Percentiles rank a stretch among this genome's conserved stretches.
phyloP scores from a whole-genome alignment of 2,888 invertebrate genomes.

The Syrista parreyssii region DNA sequence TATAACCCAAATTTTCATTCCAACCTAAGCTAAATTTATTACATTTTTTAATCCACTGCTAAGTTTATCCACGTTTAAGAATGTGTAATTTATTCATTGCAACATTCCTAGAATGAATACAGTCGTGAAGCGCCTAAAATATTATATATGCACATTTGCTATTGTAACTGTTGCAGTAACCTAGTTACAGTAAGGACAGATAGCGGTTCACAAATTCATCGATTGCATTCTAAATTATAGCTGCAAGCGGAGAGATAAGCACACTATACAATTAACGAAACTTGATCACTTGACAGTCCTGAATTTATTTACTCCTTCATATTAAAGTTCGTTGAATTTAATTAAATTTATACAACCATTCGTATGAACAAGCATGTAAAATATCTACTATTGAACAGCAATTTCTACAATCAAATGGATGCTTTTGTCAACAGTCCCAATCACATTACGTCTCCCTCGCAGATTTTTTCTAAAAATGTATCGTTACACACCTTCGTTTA shows the following conservation, averaged over 20 bases:
- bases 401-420: background rate
- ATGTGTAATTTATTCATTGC: too few relatives aligned
- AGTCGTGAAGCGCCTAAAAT: too few relatives aligned
- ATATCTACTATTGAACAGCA: background rate
- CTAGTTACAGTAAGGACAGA: background rate
- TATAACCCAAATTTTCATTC: too few relatives aligned
- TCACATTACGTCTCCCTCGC: background rate
- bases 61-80: too few relatives aligned
- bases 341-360: background rate
- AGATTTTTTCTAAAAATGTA: background rate
- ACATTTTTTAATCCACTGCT: too few relatives aligned
- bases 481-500: background rate
- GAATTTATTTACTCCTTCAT: background rate
- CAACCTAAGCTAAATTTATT: too few relatives aligned
- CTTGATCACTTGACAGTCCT: too few relatives aligned
- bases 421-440: background rate
- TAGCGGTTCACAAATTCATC: background rate
- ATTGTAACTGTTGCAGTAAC: background rate
- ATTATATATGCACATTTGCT: background rate
- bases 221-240: background rate
- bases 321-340: background rate
- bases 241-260: background rate
- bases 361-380: background rate
- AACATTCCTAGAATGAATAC: too few relatives aligned
- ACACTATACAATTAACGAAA: too few relatives aligned